These are phyloP conservation scores for Motacilla tschutschensis DNA, from an alignment of 2,113 vertebrate species.

Conservation along the genomic window DNA sequence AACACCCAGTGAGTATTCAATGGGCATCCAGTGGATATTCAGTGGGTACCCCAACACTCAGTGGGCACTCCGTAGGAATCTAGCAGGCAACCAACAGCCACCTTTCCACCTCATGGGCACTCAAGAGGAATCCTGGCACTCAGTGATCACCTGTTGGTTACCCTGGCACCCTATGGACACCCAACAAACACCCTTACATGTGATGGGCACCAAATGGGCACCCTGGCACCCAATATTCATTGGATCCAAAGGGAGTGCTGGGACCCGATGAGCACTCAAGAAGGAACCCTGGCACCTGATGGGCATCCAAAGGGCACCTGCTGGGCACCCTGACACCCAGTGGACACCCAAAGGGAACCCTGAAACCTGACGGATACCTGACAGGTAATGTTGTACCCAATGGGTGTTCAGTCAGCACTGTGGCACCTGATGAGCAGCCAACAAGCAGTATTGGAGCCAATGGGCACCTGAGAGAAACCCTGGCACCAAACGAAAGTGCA, in stretches of 20 bases:
- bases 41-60: neutral
- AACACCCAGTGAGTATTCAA: neutral
- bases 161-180: neutral
- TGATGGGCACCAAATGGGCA: neutral
- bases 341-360: neutral
- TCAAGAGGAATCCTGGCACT: neutral
- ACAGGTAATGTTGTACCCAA: neutral
- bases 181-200: neutral
- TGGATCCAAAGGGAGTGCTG: neutral
- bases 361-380: neutral
- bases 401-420: neutral
- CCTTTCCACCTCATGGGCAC: neutral
- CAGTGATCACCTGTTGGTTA: rapidly evolving
- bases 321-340: neutral
- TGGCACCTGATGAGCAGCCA: neutral
- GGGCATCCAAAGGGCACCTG: neutral
- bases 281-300: neutral
- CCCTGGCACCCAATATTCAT: neutral
- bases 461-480: neutral
- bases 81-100: neutral
- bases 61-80: neutral
- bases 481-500: neutral
- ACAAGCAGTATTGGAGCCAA: neutral
- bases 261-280: neutral
- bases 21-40: neutral